These are phyloP conservation scores for Gastrophryne carolinensis DNA, from an alignment of 2,797 vertebrate species.

Conservation along the genomic window DNA sequence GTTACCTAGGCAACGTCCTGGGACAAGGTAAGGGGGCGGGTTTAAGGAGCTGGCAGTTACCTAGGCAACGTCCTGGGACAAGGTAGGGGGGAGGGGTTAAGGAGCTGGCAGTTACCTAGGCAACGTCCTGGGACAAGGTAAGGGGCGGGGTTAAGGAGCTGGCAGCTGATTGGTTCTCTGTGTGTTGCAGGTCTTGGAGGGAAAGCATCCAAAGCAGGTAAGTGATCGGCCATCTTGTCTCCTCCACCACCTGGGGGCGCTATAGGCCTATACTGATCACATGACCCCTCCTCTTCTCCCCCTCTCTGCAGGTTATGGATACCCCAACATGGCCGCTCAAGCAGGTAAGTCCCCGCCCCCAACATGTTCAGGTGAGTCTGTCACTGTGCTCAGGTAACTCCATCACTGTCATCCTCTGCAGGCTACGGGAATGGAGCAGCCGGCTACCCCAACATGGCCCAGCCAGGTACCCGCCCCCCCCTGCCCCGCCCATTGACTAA, in stretches of 20 bases:
- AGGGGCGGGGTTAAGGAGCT: no score
- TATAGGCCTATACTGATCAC: no score
- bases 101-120: background rate
- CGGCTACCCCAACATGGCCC: slow-evolving; percentile 9
- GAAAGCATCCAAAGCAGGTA: slow-evolving; percentile 12
- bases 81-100: no score
- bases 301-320: background rate
- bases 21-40: background rate
- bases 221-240: background rate
- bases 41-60: slow-evolving; percentile 5
- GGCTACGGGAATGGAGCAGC: slow-evolving; percentile 18
- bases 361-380: background rate
- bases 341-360: background rate
- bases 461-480: slow-evolving; percentile 2
- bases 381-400: background rate
- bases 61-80: background rate
- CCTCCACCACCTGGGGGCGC: no score
- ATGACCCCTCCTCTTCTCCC: background rate
- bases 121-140: background rate
- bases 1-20: background rate
- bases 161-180: background rate
- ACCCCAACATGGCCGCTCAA: slow-evolving; percentile 9
- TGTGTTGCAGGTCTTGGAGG: background rate
- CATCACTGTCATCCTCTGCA: background rate
- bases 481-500: no score